Evolutionary conservation across 2,888 invertebrate species (phyloP).

Genomic region (Cacoxenus indagator): DNA sequence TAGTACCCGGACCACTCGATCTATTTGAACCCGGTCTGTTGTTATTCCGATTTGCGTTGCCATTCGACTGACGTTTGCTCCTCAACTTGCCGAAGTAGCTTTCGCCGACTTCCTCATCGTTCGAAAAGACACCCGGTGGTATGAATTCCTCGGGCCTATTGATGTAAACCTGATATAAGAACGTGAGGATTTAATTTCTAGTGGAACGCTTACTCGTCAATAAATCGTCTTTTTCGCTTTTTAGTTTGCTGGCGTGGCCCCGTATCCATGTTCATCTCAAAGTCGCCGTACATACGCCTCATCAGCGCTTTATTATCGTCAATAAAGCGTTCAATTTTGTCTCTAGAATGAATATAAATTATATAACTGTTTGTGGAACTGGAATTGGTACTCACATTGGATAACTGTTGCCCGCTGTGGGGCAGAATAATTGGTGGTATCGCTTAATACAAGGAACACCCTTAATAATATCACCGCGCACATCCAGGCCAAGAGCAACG

Average conservation of each 20-base stretch:
- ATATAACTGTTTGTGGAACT: too few relatives aligned
- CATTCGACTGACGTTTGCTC: conserved; percentile 72
- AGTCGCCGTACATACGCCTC: conserved; percentile 94
- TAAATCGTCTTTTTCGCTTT: conserved; percentile 68
- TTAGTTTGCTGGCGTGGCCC: conserved; percentile 71
- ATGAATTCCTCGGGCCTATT: conserved; percentile 63
- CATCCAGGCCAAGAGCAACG: conserved; percentile 87
- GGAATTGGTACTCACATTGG: conserved; percentile 86
- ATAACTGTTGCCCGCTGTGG: conserved; percentile 91
- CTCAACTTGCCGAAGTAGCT: conserved; percentile 74
- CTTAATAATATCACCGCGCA: conserved; percentile 87
- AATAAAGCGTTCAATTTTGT: conserved; percentile 91
- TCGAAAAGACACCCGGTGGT: conserved; percentile 70
- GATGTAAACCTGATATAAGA: neutral
- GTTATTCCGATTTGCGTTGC: conserved; percentile 42
- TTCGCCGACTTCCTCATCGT: conserved; percentile 72
- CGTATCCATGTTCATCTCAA: conserved; percentile 76
- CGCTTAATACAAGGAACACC: conserved; percentile 93
- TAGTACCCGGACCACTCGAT: conserved; percentile 10
- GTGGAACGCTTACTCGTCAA: conserved; percentile 53
- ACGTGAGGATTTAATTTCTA: neutral
- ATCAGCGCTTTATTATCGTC: conserved; percentile 95
- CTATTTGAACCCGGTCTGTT: neutral
- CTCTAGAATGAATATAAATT: conserved; percentile 73
- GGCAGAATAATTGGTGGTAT: conserved; percentile 91